Conservation (phyloP, 2,113 vertebrate genomes). For the Gymnobelideus leadbeateri region DNA sequence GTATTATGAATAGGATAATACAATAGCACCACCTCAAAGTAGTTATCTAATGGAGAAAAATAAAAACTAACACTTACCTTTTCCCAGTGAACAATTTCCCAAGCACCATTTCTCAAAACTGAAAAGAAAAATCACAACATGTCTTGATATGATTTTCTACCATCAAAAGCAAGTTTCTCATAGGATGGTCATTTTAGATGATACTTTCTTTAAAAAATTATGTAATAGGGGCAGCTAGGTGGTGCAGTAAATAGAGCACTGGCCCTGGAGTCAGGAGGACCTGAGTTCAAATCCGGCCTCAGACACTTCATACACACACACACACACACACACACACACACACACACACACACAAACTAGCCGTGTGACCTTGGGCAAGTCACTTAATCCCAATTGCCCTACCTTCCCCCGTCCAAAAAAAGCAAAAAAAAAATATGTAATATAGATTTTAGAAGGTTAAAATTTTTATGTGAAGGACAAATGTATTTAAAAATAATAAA, state of each 20-base stretch:
- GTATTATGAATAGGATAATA: slow-evolving; percentile 9
- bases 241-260: too few relatives aligned
- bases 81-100: slow-evolving; percentile 99
- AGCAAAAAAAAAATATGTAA: too few relatives aligned
- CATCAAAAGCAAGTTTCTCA: slow-evolving; percentile 1
- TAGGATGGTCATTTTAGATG: slow-evolving; percentile 8
- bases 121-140: slow-evolving; percentile 59
- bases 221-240: too few relatives aligned
- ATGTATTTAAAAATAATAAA: neutral
- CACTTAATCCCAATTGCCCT: too few relatives aligned
- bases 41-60: slow-evolving; percentile 37
- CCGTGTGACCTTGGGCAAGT: too few relatives aligned
- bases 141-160: slow-evolving; percentile 36
- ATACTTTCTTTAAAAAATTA: neutral
- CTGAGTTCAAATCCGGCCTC: too few relatives aligned
- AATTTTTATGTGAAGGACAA: slow-evolving; percentile 24
- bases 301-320: too few relatives aligned
- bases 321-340: too few relatives aligned
- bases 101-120: slow-evolving; percentile 97
- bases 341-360: too few relatives aligned
- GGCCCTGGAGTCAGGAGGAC: too few relatives aligned
- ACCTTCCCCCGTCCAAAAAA: too few relatives aligned
- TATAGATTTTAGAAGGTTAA: neutral
- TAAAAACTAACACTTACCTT: slow-evolving; percentile 90
- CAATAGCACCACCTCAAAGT: neutral